Base-by-base conservation (phyloP, 2,113 vertebrate genomes). In the Ursus arctos region DNA sequence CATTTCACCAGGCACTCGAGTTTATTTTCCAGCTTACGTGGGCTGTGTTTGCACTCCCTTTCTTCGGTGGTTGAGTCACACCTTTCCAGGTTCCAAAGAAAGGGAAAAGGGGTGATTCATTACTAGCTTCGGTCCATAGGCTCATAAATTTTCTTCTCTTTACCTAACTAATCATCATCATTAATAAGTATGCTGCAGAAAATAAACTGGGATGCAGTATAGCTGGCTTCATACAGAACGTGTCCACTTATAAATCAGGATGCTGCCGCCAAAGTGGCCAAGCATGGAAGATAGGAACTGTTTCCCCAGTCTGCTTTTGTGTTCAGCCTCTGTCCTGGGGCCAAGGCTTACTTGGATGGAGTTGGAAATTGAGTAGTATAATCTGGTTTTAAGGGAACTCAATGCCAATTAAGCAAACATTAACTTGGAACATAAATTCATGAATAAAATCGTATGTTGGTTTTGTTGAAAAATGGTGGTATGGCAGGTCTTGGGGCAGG, bases 321-420 rank as follows among this genome's bases (percentile, higher is more conserved):
- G 26, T 72, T 72, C 18, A 15, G 49, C 74, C 53, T 57, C 10
- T n/a, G 2, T 26, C 22, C 4, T 28, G 72, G 91, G 51, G 77
- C 80, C 69, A 40, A 24, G 83, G 33, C 74, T 61, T 33, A 53
- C 55, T 96, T 88, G 96, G 81, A 72, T 53, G 14, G 94, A 61
- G 59, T 77, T 96, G 88, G 81, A 86, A 96, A 69, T 49, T 36
- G 88, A 91, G 49, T 84, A 36, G 7, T 47, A 63, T 67, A 94
- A 91, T 97, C 69, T 96, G 61, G 95, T 97, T 97, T 98, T 97
- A 97, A 97, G 57, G 80, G 15, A 97, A 53, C 51, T 67, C 79
- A 65, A 90, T n/a, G 91, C 47, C 91, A 96, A 95, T 96, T 90
- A 97, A 94, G 76, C 36, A 92, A 96, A 59, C 84, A 67, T 96